Conservation (phyloP, 2,888 invertebrate genomes). For the Baccha elongata region DNA sequence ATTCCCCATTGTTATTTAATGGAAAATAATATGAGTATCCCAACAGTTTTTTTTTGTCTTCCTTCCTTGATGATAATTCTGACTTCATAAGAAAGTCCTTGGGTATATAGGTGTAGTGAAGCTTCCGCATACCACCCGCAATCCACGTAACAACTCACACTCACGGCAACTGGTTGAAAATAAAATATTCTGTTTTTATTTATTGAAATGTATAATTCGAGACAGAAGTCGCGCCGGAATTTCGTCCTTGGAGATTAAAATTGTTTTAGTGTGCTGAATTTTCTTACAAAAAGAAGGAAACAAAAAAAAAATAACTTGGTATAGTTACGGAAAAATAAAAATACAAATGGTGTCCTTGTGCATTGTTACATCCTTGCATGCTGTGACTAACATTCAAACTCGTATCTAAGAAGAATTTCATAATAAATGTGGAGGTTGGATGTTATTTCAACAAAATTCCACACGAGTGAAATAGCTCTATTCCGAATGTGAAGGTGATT, state of each 20-base stretch:
- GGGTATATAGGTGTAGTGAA: not conserved
- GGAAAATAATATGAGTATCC: constrained; percentile 35
- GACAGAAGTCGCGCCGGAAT: constrained; percentile 39
- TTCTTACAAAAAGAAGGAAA: not conserved
- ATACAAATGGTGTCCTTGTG: constrained; percentile 19
- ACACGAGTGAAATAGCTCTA: constrained; percentile 24
- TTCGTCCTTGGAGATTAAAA: constrained; percentile 38
- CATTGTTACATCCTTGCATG: constrained; percentile 46
- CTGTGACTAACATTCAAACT: constrained; percentile 6
- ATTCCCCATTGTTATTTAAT: constrained; percentile 57
- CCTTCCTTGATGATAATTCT: not conserved
- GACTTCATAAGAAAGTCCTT: not conserved
- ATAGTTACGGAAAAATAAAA: constrained; percentile 1
- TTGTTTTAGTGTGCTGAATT: constrained; percentile 28
- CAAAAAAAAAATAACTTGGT: constrained; percentile 43
- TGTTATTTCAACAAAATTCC: constrained; percentile 34
- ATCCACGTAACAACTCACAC: not conserved
- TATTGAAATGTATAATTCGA: constrained; percentile 20
- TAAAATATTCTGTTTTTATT: constrained; percentile 24
- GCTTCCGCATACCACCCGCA: not conserved
- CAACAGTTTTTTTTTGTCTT: not conserved
- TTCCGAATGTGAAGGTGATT: constrained; percentile 50
- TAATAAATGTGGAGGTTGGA: not conserved
- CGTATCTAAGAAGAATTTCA: constrained; percentile 1
- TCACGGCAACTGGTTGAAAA: constrained; percentile 49